Evolutionary conservation across 2,797 vertebrate genomes (phyloP).

Genomic region (Harpagifer antarcticus): DNA sequence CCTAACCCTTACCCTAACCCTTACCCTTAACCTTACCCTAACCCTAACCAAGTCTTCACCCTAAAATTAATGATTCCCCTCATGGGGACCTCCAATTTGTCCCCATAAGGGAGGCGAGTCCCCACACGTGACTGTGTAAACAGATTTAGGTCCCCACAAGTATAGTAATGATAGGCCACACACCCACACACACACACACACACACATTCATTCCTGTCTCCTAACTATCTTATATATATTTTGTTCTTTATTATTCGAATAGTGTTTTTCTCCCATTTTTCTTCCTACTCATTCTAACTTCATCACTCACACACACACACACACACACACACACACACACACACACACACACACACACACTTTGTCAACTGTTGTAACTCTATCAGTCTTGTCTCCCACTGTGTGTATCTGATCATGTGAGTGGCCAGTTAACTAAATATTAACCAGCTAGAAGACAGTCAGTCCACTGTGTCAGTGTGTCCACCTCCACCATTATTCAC

Average conservation of each 20-base stretch:
- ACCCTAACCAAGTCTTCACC: too few relatives aligned
- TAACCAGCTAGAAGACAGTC: slow-evolving; percentile 61
- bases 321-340: slow-evolving; percentile 8
- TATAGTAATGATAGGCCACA: neutral
- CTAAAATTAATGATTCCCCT: too few relatives aligned
- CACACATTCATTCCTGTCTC: neutral
- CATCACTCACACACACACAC: too few relatives aligned
- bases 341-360: neutral
- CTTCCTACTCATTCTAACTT: neutral
- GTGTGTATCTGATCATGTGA: slow-evolving; percentile 55
- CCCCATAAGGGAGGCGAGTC: too few relatives aligned
- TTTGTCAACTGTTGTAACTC: slow-evolving; percentile 15
- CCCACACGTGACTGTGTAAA: too few relatives aligned
- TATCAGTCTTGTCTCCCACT: slow-evolving; percentile 29
- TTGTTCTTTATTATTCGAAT: neutral
- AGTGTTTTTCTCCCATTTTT: neutral
- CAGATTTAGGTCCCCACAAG: too few relatives aligned
- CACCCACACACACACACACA: slow-evolving; percentile 11
- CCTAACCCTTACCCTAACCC: too few relatives aligned
- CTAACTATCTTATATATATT: neutral
- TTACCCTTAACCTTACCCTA: too few relatives aligned
- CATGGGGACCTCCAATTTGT: too few relatives aligned
- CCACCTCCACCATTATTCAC: slow-evolving; percentile 45
- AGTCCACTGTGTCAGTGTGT: slow-evolving; percentile 51
- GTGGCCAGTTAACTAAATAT: slow-evolving; percentile 56